Evolutionary conservation across 2,113 vertebrate genomes (phyloP).

Genomic region (Condylura cristata): DNA sequence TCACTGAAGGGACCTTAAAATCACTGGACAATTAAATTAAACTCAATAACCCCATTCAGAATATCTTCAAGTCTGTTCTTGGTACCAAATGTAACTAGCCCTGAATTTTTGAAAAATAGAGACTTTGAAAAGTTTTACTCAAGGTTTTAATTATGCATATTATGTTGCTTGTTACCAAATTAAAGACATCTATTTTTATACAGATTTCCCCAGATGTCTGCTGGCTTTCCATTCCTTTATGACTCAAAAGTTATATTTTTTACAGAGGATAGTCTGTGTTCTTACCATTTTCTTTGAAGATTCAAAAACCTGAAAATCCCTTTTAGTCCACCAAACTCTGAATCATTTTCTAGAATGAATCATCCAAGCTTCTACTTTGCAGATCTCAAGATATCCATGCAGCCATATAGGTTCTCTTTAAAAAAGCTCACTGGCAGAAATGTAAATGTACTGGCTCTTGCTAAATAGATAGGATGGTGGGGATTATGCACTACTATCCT

Average conservation of each 20-base stretch:
- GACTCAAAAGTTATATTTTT: background rate
- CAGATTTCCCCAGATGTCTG: background rate
- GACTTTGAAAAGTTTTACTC: background rate
- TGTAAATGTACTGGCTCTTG: background rate
- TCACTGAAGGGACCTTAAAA: background rate
- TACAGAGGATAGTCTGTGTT: background rate
- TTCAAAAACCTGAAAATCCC: background rate
- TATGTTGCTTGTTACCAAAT: background rate
- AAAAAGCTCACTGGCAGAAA: background rate
- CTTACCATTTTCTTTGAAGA: background rate
- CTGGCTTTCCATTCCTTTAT: background rate
- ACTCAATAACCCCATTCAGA: background rate
- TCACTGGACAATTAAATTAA: background rate
- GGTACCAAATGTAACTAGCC: background rate
- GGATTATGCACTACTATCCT: background rate
- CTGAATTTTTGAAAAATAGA: background rate
- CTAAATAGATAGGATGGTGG: background rate
- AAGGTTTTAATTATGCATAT: background rate
- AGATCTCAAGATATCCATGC: background rate
- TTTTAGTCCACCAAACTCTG: background rate
- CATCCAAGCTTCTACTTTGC: background rate
- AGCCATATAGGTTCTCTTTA: background rate
- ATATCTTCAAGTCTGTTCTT: background rate
- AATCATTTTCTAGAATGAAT: background rate
- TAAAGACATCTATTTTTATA: background rate